Percentiles rank a stretch among this genome's conserved stretches.
These are phyloP conservation scores for Kuschelorhynchus macadamiae DNA, from an alignment of 2,888 invertebrate species.

Conservation along the genomic window DNA sequence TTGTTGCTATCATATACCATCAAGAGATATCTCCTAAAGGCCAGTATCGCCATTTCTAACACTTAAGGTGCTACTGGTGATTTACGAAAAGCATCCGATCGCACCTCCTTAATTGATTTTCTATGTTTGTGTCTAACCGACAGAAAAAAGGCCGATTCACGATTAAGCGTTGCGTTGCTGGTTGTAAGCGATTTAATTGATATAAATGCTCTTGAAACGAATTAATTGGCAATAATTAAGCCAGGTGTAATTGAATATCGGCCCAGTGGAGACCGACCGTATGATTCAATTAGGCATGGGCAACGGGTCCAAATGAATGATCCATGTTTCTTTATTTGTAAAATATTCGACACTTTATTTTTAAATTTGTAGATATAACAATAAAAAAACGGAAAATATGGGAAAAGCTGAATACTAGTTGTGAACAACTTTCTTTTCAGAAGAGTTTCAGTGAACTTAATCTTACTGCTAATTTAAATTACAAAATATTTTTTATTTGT, in stretches of 20 bases:
- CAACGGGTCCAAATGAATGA: too few species aligned
- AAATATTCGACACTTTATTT: too few species aligned
- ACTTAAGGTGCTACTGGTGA: slow-evolving; percentile 30
- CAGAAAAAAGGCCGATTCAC: slow-evolving; percentile 11
- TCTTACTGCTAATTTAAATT: too few species aligned
- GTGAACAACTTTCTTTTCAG: too few species aligned
- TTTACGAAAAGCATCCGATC: slow-evolving; percentile 31
- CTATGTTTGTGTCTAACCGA: slow-evolving; percentile 26
- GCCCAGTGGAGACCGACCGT: not conserved
- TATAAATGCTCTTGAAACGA: slow-evolving; percentile 55
- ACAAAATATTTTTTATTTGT: too few species aligned
- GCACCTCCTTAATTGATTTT: slow-evolving; percentile 43
- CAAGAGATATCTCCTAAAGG: not conserved
- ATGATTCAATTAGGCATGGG: too few species aligned
- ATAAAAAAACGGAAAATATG: too few species aligned
- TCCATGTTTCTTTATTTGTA: too few species aligned
- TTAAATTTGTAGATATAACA: too few species aligned
- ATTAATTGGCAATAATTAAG: slow-evolving; percentile 53
- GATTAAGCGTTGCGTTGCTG: slow-evolving; percentile 7
- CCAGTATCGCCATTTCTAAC: slow-evolving; percentile 3
- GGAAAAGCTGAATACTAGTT: too few species aligned
- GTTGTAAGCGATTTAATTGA: slow-evolving; percentile 55
- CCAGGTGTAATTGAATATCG: slow-evolving; percentile 52
- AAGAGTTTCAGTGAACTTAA: too few species aligned
- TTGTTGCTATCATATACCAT: not conserved